Base-by-base conservation (phyloP, 2,888 invertebrate genomes). In the Pimpla rufipes region DNA sequence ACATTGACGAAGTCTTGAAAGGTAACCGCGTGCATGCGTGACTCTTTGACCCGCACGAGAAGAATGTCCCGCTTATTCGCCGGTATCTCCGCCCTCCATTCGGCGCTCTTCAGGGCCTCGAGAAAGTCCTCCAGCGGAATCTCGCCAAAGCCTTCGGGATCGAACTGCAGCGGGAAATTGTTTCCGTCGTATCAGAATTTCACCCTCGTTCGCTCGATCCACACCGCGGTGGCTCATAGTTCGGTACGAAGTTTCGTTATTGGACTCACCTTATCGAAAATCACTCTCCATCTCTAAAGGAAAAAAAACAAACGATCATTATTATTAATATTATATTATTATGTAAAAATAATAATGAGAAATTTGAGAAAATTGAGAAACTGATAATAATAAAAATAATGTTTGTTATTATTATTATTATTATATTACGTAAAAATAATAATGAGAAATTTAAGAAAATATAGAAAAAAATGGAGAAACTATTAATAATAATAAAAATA, bases 1-100 rank as follows among this genome's bases (percentile, higher is more conserved):
- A 98, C 97, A 95, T 98, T 98, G 88, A 98, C 97, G 93, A 98
- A 98, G 92, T 98, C 98, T 94, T 98, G 98, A 94, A 98, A 98
- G 50, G 98, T 98, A 89, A 98, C 97, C 81, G 97, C 97, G 81
- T 96, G 95, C 88, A 88, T 89, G 37, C 87, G 89, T 16, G 89
- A 89, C 80, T 93, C 92, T 68, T 91, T 92, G 8, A 90, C 90
- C 64, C 92, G 88, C 18, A 88, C 83, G 40, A 90, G 83, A 81
- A 93, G 93, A 88, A 96, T 95, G 93, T 97, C 97, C 88, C 96
- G 95, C 93, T 97, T 97, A 90, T 96, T 96, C 84, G 95, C 94
- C 88, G 96, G 96, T 92, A 97, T 96, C 93, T 96, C 96, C 86
- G 96, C 94, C 91, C 95, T 95, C 94, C 97, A 97, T 91, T 97